These are phyloP conservation scores for Pammene aurita DNA, from an alignment of 2,888 invertebrate genomes.

Conservation along the genomic window DNA sequence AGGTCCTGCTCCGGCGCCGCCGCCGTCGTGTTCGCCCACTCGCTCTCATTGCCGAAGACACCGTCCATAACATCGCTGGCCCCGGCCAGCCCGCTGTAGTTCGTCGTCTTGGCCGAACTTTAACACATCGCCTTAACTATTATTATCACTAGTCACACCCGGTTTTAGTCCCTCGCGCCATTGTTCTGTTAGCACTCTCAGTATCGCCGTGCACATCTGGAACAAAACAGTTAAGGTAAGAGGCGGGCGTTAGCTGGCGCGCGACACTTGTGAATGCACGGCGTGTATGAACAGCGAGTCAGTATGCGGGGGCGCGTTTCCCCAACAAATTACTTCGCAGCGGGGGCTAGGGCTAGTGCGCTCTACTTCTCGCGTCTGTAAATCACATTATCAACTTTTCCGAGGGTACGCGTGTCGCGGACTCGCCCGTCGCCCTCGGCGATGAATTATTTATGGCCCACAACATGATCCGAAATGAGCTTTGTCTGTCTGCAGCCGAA, in stretches of 20 bases:
- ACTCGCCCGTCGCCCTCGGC: conserved; percentile 43
- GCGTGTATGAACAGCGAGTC: conserved; percentile 52
- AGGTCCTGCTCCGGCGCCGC: conserved; percentile 60
- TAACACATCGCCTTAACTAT: conserved; percentile 69
- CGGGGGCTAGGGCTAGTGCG: conserved; percentile 48
- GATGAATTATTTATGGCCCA: conserved; percentile 65
- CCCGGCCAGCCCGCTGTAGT: conserved; percentile 72
- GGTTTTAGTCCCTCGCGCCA: conserved; percentile 58
- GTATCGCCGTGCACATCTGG: conserved; percentile 53
- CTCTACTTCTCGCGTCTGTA: conserved; percentile 55
- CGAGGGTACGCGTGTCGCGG: conserved; percentile 49
- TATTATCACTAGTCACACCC: conserved; percentile 61
- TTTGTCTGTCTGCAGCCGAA: conserved; percentile 57
- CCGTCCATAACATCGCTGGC: conserved; percentile 82
- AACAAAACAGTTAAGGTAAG: conserved; percentile 50
- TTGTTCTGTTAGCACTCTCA: conserved; percentile 52
- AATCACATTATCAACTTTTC: conserved; percentile 69
- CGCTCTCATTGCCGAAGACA: conserved; percentile 72
- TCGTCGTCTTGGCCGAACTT: conserved; percentile 76
- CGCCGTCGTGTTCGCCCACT: conserved; percentile 66
- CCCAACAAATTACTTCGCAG: conserved; percentile 60
- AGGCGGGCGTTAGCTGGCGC: conserved; percentile 44
- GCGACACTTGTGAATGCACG: conserved; percentile 54
- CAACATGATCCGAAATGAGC: conserved; percentile 55
- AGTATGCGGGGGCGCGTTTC: conserved; percentile 60